phyloP scores from a whole-genome alignment of 1,140 invertebrate genomes.

The Nasonia giraulti region DNA sequence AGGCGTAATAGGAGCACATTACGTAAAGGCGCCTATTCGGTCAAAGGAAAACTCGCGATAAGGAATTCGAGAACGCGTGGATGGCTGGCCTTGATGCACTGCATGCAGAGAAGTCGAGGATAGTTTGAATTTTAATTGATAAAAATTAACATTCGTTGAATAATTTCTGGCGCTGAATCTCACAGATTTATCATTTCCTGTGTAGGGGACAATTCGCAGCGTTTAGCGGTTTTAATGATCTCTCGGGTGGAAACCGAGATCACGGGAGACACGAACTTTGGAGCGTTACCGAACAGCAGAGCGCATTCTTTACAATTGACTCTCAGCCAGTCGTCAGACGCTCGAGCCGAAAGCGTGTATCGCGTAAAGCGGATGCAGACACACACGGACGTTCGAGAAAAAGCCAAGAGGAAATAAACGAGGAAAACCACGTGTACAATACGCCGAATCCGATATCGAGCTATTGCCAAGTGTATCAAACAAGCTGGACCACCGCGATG shows the following conservation, averaged over 20 bases:
- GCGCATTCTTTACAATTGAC: constrained; percentile 22
- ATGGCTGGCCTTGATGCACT: too few species aligned
- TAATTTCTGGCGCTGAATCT: not conserved
- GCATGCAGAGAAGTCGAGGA: too few species aligned
- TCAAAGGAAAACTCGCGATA: not conserved
- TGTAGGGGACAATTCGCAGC: too few species aligned
- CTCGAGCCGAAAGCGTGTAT: not conserved
- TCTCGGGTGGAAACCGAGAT: too few species aligned
- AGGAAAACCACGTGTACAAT: not conserved
- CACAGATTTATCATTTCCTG: not conserved
- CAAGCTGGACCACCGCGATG: not conserved
- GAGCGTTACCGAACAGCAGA: too few species aligned
- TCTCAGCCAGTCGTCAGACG: not conserved
- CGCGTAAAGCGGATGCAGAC: too few species aligned
- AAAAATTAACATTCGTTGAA: too few species aligned
- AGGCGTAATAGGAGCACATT: not conserved
- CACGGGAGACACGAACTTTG: not conserved
- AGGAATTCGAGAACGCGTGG: too few species aligned
- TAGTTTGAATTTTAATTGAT: too few species aligned
- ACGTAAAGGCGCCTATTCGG: not conserved
- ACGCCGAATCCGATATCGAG: not conserved
- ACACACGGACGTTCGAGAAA: not conserved
- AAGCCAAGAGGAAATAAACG: constrained; percentile 6
- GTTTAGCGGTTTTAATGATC: not conserved
- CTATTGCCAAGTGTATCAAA: not conserved